Conservation (phyloP, 2,113 vertebrate genomes). For the Noctilio leporinus region DNA sequence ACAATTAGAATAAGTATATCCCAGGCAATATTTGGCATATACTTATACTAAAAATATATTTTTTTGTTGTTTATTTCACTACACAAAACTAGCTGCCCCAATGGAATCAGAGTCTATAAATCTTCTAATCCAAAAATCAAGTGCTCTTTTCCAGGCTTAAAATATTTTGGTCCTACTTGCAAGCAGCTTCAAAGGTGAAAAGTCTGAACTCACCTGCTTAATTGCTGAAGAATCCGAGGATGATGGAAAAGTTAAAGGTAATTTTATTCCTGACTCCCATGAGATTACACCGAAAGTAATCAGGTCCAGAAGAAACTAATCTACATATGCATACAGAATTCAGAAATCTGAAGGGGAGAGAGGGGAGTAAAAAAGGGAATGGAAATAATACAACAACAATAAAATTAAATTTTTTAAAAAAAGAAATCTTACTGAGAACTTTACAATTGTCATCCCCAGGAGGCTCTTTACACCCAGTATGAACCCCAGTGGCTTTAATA, state of each 20-base stretch:
- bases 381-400: no score
- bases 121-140: not conserved
- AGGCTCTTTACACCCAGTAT: not conserved
- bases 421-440: not conserved
- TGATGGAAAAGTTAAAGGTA: not conserved
- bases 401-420: no score
- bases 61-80: not conserved
- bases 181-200: not conserved
- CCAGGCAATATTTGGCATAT: not conserved
- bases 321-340: not conserved
- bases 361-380: no score
- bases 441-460: not conserved
- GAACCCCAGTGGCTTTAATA: not conserved
- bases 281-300: not conserved
- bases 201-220: not conserved
- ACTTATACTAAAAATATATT: not conserved
- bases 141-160: not conserved
- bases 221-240: not conserved
- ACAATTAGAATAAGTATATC: not conserved
- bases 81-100: not conserved
- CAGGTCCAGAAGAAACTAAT: not conserved
- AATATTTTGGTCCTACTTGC: not conserved
- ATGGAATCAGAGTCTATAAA: not conserved
- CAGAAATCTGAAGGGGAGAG: no score
- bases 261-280: not conserved